These are phyloP conservation scores for Microctonus aethiopoides DNA, from an alignment of 2,888 invertebrate species.

Conservation along the genomic window DNA sequence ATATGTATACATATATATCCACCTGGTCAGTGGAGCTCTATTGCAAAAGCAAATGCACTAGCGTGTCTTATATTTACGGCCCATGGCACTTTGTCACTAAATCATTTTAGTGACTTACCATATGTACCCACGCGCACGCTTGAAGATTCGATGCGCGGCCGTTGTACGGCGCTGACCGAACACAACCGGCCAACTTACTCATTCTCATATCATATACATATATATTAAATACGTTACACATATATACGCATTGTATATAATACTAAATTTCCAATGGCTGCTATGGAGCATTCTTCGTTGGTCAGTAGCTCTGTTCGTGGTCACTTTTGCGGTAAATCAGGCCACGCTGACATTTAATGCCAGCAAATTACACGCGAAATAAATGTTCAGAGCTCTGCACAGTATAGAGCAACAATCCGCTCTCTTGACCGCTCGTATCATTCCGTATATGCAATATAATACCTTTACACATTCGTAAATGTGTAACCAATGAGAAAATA, in stretches of 20 bases:
- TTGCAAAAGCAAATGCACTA: constrained; percentile 24
- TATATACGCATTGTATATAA: constrained; percentile 4
- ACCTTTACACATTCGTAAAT: not conserved
- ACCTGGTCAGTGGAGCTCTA: constrained; percentile 11
- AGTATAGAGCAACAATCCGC: constrained; percentile 27
- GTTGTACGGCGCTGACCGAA: constrained; percentile 1
- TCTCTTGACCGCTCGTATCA: constrained; percentile 17
- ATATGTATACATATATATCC: not conserved
- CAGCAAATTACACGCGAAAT: constrained; percentile 65
- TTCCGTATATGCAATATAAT: constrained; percentile 5
- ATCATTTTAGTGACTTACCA: constrained; percentile 50
- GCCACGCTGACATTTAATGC: constrained; percentile 63
- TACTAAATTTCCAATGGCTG: constrained; percentile 31
- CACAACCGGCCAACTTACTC: not conserved
- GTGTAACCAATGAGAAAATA: too few species aligned
- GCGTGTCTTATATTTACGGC: constrained; percentile 45
- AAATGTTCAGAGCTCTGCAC: constrained; percentile 52
- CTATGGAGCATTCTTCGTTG: constrained; percentile 40
- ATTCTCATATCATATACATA: not conserved
- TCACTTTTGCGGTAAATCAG: constrained; percentile 63
- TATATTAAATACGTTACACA: too few species aligned
- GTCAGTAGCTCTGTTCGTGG: constrained; percentile 47
- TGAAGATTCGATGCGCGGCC: constrained; percentile 7
- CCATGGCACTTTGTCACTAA: constrained; percentile 55
- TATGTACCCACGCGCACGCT: constrained; percentile 21